A percentile compares a stretch with the other conserved stretches of the same genome.
Evolutionary conservation across 2,797 vertebrate genomes (phyloP).

Genomic region (Coendou prehensilis): DNA sequence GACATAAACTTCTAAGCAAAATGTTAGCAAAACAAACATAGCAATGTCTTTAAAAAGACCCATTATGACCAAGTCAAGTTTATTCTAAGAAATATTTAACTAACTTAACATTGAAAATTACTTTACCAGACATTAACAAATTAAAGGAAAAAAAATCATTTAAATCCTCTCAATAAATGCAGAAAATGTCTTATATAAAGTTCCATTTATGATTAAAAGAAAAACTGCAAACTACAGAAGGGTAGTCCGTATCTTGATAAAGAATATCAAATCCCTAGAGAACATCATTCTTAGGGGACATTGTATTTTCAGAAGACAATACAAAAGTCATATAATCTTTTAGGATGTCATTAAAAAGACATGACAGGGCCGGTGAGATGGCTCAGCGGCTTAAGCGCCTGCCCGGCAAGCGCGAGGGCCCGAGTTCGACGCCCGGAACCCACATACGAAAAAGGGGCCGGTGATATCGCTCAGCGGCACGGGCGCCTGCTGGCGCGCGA

Average conservation of each 20-base stretch:
- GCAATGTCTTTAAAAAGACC: neutral
- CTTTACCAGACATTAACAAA: slow-evolving; percentile 52
- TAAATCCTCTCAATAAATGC: slow-evolving; percentile 16
- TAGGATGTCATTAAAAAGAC: neutral
- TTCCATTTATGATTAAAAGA: neutral
- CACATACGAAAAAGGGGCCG: too few species aligned
- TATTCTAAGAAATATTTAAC: slow-evolving; percentile 3
- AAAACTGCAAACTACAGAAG: neutral
- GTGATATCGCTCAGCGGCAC: too few species aligned
- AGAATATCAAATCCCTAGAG: neutral
- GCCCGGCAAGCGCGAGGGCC: too few species aligned
- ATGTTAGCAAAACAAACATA: slow-evolving; percentile 41
- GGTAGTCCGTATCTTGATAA: neutral
- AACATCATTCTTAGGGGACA: slow-evolving; percentile 1
- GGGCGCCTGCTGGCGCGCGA: too few species aligned
- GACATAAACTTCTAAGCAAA: slow-evolving; percentile 20
- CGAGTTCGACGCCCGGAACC: too few species aligned
- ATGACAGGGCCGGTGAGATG: too few species aligned
- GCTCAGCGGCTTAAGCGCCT: too few species aligned
- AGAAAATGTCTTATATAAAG: slow-evolving; percentile 15
- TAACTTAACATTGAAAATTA: slow-evolving; percentile 50
- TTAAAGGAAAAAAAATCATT: slow-evolving; percentile 44
- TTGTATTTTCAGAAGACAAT: neutral
- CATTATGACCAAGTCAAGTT: neutral
- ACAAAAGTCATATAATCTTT: neutral